Conservation (phyloP, 2,797 vertebrate genomes). For the Glossophaga mutica region DNA sequence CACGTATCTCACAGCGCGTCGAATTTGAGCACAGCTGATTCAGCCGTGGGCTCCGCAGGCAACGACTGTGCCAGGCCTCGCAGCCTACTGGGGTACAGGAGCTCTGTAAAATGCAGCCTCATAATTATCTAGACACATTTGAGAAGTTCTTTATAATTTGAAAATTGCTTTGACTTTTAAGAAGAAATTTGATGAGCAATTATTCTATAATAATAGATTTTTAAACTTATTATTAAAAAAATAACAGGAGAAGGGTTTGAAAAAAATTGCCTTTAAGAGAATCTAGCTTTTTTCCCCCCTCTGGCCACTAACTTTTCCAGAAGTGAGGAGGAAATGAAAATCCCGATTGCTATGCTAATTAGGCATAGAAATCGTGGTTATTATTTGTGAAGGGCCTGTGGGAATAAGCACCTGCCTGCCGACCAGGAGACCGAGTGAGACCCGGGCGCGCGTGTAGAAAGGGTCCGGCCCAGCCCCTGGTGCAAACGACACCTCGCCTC, state of each 20-base stretch:
- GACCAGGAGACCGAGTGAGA: background rate
- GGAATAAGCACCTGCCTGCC: background rate
- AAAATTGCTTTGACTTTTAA: constrained; percentile 78
- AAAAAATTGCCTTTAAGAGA: constrained; percentile 55
- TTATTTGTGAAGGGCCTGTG: background rate
- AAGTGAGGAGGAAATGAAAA: background rate
- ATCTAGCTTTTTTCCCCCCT: background rate
- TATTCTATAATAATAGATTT: constrained; percentile 77
- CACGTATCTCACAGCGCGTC: background rate
- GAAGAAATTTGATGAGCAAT: constrained; percentile 77
- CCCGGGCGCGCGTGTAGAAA: background rate
- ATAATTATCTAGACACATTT: constrained; percentile 76
- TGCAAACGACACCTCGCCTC: background rate
- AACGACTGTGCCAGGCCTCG: background rate
- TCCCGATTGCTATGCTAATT: background rate
- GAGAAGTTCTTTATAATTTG: constrained; percentile 76
- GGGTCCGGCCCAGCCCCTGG: background rate
- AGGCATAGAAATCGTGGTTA: background rate
- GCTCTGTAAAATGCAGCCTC: constrained; percentile 61
- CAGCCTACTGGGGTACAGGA: constrained; percentile 46
- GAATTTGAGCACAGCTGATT: background rate
- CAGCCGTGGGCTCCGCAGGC: background rate
- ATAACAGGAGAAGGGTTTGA: constrained; percentile 52
- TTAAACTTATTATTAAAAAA: constrained; percentile 72
- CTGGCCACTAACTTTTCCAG: constrained; percentile 54